Evolutionary conservation across 2,888 invertebrate species (phyloP), one percentile per base, ranked within the genome.

Genomic region (Thymelicus lineola): DNA sequence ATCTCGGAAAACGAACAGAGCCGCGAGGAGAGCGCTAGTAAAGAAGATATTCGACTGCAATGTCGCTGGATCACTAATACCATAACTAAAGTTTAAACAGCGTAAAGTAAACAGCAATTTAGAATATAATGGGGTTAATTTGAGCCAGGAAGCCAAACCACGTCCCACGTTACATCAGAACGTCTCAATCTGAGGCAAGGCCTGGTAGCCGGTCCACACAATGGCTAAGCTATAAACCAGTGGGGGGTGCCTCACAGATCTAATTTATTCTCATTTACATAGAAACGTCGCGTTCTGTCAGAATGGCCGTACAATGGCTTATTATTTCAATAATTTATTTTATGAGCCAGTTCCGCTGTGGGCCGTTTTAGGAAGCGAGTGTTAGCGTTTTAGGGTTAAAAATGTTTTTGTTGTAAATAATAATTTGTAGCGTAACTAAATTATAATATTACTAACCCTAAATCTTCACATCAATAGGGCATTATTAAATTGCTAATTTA

Each of bases 201-300:
- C 42, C 48, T 42, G 50, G 66, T 59, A 68, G 68, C 62, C 0
- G 12, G 57, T 15, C 71, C 60, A 73, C 70, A 75, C 76, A 76
- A 75, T 76, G 63, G 75, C 10, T 15, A 15, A 55, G 14, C 74
- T 58, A 75, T 77, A 72, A 76, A 73, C n/a, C 77, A 72, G 74
- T 76, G 73, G 76, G 77, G 55, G 62, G 14, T 71, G 72, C 38
- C 67, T 61, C 70, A 73, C 48, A 73, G 71, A 74, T 76, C 75
- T 67, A 75, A 73, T 74, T 73, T 75, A 76, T 77, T 75, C 74
- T 75, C 76, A 77, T 78, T 75, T 76, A 73, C 75, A 78, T 78
- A 76, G 72, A 75, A 75, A 77, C 63, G 77, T 75, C 74, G 74
- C 75, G 74, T 75, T 75, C 71, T 70, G 73, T 71, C 70, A 71